Evolutionary conservation across 2,888 invertebrate species (phyloP), one percentile per base, ranked within the genome.

Genomic region (Melanostoma mellinum): DNA sequence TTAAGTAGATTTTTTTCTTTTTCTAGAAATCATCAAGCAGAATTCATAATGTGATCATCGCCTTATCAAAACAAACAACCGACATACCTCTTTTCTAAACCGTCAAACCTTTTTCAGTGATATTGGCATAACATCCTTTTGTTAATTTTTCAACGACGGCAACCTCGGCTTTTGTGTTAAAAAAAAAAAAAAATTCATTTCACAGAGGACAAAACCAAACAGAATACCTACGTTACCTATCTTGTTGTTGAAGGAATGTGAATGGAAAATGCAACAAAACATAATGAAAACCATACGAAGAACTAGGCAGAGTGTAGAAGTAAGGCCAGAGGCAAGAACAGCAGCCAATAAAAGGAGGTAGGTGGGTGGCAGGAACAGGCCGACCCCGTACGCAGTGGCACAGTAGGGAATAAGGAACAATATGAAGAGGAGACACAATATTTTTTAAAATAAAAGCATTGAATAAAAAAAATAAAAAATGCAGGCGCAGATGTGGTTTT

Each of bases 181-280:
- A 48, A 48, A 61, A 48, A 36, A 48, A 30, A n/a, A 36, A 35
- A 20, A 36, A 48, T 48, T 48, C 8, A 9, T 32, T 48, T 35
- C 8, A 46, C 30, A 61, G 48, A 61, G 48, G 61, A 61, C 48
- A 61, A 61, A 38, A 5, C 48, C n/a, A 46, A 72, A 46, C 50
- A 72, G 38, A 60, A 63, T 76, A 76, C 20, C 20, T 20, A 20
- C 20, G 1, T 20, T 20, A 20, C 20, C 20, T 72, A 76, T 72
- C 72, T 72, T 61, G 65, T 60, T 67, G 71, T 67, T 40, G 32
- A 32, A 35, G 58, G 79, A 79, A 79, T 74, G 68, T 74, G 80
- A 75, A 80, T 65, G 69, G 46, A 60, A 71, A 76, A 72, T 76
- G 76, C 76, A 81, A 55, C 52, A 60, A 61, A 61, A 52, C 53